Conservation (phyloP, 2,797 vertebrate species). For the Macrochelys suwanniensis region DNA sequence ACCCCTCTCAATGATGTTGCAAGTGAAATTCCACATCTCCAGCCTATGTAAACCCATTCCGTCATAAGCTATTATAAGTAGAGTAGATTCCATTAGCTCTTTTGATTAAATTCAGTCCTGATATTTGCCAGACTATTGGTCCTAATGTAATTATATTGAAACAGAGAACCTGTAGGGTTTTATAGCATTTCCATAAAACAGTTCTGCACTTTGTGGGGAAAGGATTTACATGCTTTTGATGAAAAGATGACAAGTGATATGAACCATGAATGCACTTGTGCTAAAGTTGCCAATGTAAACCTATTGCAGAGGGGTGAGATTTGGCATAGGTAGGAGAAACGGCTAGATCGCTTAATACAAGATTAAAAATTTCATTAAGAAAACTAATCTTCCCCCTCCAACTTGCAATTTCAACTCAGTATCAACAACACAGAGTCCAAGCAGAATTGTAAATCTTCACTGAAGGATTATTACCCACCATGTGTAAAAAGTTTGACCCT, state of each 20-base stretch:
- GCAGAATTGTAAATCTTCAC: background rate
- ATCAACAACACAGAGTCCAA: accelerated
- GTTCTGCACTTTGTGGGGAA: conserved; percentile 36
- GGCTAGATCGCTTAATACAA: background rate
- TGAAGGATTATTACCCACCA: background rate
- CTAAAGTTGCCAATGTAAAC: conserved; percentile 77
- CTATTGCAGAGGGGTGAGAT: conserved; percentile 6
- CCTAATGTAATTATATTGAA: conserved; percentile 81
- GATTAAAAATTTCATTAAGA: background rate
- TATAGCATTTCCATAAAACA: conserved; percentile 75
- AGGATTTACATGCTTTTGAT: conserved; percentile 65
- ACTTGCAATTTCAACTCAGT: accelerated
- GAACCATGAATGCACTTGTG: conserved; percentile 59
- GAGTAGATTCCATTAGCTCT: conserved; percentile 68
- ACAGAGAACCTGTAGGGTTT: conserved; percentile 40
- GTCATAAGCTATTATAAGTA: conserved; percentile 72
- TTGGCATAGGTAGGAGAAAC: conserved; percentile 12
- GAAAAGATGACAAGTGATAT: conserved; percentile 83
- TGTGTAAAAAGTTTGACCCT: background rate
- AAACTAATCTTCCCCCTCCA: background rate
- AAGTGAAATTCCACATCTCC: conserved; percentile 62
- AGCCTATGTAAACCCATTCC: conserved; percentile 79
- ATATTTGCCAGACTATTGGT: conserved; percentile 84
- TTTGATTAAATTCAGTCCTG: conserved; percentile 82
- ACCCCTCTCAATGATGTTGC: conserved; percentile 29